These are phyloP conservation scores for Tyto alba DNA, from an alignment of 2,113 vertebrate genomes.

Conservation along the genomic window DNA sequence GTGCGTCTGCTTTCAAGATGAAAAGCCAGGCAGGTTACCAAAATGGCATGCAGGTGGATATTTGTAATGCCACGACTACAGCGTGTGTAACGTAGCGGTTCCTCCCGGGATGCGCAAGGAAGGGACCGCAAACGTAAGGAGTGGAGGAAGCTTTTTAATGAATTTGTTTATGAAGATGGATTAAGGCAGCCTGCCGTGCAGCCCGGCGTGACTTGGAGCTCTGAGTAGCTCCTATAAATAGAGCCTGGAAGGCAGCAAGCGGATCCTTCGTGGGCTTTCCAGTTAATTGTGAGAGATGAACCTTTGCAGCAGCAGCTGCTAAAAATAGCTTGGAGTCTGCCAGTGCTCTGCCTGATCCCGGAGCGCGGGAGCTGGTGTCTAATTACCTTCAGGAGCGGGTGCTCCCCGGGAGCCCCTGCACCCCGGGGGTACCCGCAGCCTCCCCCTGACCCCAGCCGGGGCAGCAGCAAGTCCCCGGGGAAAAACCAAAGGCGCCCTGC, in stretches of 20 bases:
- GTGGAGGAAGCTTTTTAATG: background rate
- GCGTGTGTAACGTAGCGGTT: background rate
- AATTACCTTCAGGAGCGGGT: background rate
- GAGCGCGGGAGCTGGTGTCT: background rate
- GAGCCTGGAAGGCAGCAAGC: background rate
- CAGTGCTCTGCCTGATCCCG: background rate
- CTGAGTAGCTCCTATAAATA: conserved; percentile 59
- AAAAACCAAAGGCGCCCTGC: background rate
- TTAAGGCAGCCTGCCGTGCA: background rate
- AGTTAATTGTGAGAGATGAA: conserved; percentile 64
- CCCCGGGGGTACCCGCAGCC: background rate
- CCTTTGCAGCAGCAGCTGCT: conserved; percentile 14
- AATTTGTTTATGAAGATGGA: conserved; percentile 44
- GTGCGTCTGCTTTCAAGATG: rapidly evolving
- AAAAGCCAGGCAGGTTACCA: background rate
- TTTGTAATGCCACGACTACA: background rate
- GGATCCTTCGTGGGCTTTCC: conserved; percentile 41
- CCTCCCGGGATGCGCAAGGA: background rate
- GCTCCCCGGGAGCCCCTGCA: background rate
- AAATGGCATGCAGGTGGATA: background rate
- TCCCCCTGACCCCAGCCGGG: rapidly evolving
- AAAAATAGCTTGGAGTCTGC: conserved; percentile 38
- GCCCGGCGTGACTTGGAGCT: conserved; percentile 27
- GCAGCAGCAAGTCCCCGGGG: background rate
- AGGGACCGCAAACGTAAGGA: background rate